Base-by-base conservation (phyloP, 2,797 vertebrate genomes). In the Percopsis omiscomaycus region DNA sequence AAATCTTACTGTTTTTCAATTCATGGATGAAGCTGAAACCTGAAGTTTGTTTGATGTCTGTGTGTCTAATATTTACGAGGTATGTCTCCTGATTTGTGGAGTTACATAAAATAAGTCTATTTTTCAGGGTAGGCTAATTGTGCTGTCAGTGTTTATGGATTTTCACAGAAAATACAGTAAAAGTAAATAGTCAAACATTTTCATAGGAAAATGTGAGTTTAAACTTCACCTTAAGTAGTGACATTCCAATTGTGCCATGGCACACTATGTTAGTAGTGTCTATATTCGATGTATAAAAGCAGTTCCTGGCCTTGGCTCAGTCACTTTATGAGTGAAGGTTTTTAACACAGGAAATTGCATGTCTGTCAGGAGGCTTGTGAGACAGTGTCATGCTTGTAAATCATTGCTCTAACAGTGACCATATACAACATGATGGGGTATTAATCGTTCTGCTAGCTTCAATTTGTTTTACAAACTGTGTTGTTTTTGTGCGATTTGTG, bases 331-430 rank as follows among this genome's bases (percentile, higher is more conserved):
- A 72, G 83, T 74, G 76, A 78, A 55, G 72, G 74, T 84, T 86
- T 85, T 74, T 86, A 78, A 70, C 86, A 86, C 90, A 90, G 90
- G 89, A 91, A 88, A 89, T 90, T 90, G 84, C 78, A 61, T 51
- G 84, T 84, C 83, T 86, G 85, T 89, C 76, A 74, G 77, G 75
- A 73, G 82, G 75, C 78, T 79, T 83, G 80, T 59, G 83, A 77
- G 79, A 81, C 81, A 61, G 72, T 44, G 53, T 74, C 63, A 71
- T 30, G 66, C 79, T 77, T 80, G 49, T 86, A 87, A 88, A 89
- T 89, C 84, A 85, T 5, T 1, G 58, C 61, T 74, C 46, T 55
- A 65, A 69, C 64, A 2, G 72, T 70, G 78, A 73, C 70, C 67
- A 56, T 13, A 57, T 42, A 52, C 44, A 67, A 80, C 70, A 79